Evolutionary conservation across 2,888 invertebrate genomes (phyloP).

Genomic region (Cataglyphis albicans): DNA sequence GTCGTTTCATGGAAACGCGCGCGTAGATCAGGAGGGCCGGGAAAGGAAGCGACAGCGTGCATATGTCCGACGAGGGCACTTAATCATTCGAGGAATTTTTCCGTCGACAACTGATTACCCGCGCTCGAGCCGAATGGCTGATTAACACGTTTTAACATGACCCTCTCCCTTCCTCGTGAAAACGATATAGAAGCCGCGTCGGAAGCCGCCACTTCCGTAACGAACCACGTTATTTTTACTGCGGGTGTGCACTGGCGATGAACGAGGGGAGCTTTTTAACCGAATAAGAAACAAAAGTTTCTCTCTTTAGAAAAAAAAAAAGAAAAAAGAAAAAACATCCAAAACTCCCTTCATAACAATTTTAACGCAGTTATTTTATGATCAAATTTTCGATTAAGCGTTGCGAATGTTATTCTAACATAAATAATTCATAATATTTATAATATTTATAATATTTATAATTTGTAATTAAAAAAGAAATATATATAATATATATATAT

Average conservation of each 20-base stretch:
- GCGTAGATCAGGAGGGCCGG: constrained; percentile 63
- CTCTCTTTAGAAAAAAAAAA: not conserved
- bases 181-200: constrained; percentile 45
- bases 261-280: constrained; percentile 6
- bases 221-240: constrained; percentile 42
- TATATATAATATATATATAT: too few relatives aligned
- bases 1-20: constrained; percentile 74
- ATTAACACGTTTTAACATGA: constrained; percentile 62
- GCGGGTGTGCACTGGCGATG: not conserved
- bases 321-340: not conserved
- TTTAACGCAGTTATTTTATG: not conserved
- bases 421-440: too few relatives aligned
- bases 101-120: constrained; percentile 75
- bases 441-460: not conserved
- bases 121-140: constrained; percentile 72
- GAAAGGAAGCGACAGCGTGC: constrained; percentile 79
- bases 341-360: not conserved
- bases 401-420: not conserved
- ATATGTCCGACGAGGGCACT: constrained; percentile 77
- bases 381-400: not conserved
- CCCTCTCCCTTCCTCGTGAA: constrained; percentile 34
- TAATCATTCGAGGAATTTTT: constrained; percentile 80
- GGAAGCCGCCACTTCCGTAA: constrained; percentile 43
- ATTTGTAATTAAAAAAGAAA: not conserved
- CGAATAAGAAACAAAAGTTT: not conserved